Percentiles rank a stretch among this genome's conserved stretches.
Conservation (phyloP, 2,888 invertebrate species). For the Yponomeuta sedellus region DNA sequence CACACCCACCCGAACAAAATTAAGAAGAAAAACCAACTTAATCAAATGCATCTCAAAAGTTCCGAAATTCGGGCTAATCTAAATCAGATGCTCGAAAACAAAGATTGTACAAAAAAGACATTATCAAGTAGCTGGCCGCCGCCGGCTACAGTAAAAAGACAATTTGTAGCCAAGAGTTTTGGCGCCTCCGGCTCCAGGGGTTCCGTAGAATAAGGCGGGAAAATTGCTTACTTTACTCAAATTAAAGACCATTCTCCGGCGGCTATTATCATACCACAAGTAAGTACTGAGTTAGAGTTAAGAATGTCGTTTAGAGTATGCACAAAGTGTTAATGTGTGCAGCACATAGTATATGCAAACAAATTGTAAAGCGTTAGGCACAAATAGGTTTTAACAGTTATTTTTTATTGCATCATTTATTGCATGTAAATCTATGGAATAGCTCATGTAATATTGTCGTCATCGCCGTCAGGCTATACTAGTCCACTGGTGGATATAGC, state of each 20-base stretch:
- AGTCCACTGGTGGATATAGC: too few species aligned
- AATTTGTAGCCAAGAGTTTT: not conserved
- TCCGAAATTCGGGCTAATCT: conserved; percentile 9
- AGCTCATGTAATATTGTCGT: too few species aligned
- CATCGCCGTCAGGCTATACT: too few species aligned
- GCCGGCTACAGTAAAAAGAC: not conserved
- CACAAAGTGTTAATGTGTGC: too few species aligned
- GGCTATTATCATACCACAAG: conserved; percentile 25
- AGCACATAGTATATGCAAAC: too few species aligned
- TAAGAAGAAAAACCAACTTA: not conserved
- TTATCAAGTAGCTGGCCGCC: conserved; percentile 50
- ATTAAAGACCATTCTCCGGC: not conserved
- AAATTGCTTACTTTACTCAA: conserved; percentile 2
- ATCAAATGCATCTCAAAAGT: not conserved
- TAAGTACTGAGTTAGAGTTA: conserved; percentile 28
- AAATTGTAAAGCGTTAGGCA: too few species aligned
- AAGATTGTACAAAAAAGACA: conserved; percentile 55
- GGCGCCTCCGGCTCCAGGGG: not conserved
- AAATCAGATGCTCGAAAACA: conserved; percentile 17
- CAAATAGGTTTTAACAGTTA: too few species aligned
- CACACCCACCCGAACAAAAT: not conserved
- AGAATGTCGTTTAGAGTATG: too few species aligned
- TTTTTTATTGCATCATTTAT: too few species aligned
- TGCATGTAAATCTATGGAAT: too few species aligned
- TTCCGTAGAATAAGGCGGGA: not conserved